phyloP scores from a whole-genome alignment of 2,113 vertebrate species.

The Tragelaphus buxtoni region DNA sequence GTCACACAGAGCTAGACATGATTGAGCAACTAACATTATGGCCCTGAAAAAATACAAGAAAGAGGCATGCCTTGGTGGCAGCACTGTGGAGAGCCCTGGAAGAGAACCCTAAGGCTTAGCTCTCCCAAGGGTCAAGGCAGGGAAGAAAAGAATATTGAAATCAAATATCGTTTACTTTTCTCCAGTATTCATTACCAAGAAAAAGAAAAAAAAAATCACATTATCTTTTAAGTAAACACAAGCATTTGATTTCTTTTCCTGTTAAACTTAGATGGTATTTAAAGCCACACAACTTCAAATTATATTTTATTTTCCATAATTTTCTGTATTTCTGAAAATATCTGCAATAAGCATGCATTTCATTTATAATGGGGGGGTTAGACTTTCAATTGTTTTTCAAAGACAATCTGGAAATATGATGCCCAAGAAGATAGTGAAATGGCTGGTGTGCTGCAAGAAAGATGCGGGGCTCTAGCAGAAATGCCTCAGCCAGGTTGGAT shows the following conservation, averaged over 20 bases:
- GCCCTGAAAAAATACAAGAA: fast-evolving
- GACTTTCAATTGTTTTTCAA: not conserved
- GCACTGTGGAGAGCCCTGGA: not conserved
- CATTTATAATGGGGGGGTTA: not conserved
- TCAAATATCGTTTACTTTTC: not conserved
- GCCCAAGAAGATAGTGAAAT: not conserved
- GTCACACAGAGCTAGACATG: not conserved
- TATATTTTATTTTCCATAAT: not conserved
- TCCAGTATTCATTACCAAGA: not conserved
- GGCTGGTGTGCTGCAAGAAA: not conserved
- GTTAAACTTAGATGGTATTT: not conserved
- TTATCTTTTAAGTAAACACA: not conserved
- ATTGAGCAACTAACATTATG: not conserved
- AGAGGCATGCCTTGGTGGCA: not conserved
- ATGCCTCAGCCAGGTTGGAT: not conserved
- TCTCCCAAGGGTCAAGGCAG: not conserved
- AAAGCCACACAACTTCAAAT: not conserved
- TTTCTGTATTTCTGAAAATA: not conserved
- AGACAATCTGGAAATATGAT: not conserved
- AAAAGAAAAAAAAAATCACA: too few relatives aligned
- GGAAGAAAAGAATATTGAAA: not conserved
- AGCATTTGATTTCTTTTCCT: not conserved
- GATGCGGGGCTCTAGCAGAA: not conserved
- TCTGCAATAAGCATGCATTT: not conserved
- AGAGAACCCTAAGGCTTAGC: not conserved